Base-by-base conservation (phyloP, 2,797 vertebrate genomes). In the Myoxocephalus aenaeus region DNA sequence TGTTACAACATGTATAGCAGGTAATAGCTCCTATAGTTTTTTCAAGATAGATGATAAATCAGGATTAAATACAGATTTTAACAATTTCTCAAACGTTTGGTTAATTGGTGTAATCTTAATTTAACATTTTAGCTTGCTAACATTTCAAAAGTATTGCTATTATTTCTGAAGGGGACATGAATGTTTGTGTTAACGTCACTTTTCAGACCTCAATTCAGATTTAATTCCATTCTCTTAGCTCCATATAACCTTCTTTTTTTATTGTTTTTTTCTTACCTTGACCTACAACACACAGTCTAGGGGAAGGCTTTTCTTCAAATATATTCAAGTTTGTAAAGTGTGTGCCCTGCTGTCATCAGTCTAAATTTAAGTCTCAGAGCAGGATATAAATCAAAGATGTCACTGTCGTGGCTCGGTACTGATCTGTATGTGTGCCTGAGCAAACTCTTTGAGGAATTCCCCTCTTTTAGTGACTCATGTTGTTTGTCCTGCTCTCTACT, bases 331-430 rank as follows among this genome's bases (percentile, higher is more conserved):
- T 57, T 64, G 57, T 46, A 36, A n/a, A 38, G 8, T 18, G 10
- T 50, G 15, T 67, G 38, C 46, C 46, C 73, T 65, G 57, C 78
- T 81, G 61, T 70, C 73, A 75, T 42, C 25, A 48, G 14, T 48
- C 1, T 20, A 17, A 59, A 34, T 66, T 67, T 77, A 71, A 56
- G n/a, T 67, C 50, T 70, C 18, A 17, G 51, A 57, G 34, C 4
- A 54, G 20, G 17, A n/a, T 54, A 75, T 61, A 77, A 80, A 84
- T 79, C 65, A 73, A 42, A 75, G n/a, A 74, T n/a, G 8, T 61
- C 62, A 56, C 20, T 11, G 27, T 42, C 7, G 44, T 17, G 17
- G 25, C 58, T 84, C 42, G 40, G 63, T 14, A 11, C 70, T 80
- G 22, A 73, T 68, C 34, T 69, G 61, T 66, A 3, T 48, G 63